phyloP scores from a whole-genome alignment of 2,888 invertebrate genomes.

The Conchocele bisecta region DNA sequence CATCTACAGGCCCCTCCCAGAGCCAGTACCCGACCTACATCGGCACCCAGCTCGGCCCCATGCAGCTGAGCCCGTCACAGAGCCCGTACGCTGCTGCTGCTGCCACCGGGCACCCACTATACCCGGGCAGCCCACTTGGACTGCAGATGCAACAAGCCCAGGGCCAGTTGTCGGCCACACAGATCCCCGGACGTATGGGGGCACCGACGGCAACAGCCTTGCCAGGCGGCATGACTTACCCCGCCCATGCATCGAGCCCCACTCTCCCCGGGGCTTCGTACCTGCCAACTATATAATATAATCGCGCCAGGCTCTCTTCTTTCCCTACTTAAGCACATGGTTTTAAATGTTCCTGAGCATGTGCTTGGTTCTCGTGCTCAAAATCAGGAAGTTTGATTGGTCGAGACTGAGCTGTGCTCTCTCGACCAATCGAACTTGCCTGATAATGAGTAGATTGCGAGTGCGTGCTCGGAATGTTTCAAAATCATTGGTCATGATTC shows the following conservation, averaged over 20 bases:
- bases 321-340: too few species aligned
- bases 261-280: conserved; percentile 13
- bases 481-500: too few species aligned
- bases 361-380: too few species aligned
- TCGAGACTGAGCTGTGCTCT: too few species aligned
- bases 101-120: conserved; percentile 54
- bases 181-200: conserved; percentile 4
- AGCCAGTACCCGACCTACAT: conserved; percentile 53
- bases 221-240: not conserved
- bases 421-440: too few species aligned
- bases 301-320: too few species aligned
- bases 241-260: conserved; percentile 1
- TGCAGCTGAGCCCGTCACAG: conserved; percentile 58
- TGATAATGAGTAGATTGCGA: too few species aligned
- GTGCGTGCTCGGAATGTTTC: too few species aligned
- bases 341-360: too few species aligned
- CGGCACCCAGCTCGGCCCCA: conserved; percentile 45
- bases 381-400: too few species aligned
- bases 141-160: conserved; percentile 51
- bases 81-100: conserved; percentile 46
- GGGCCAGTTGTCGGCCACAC: not conserved
- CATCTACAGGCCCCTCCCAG: conserved; percentile 22
- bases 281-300: too few species aligned
- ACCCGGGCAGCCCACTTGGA: conserved; percentile 42
- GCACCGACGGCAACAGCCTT: not conserved